A percentile compares a stretch with the other conserved stretches of the same genome.
These are phyloP conservation scores for Grammomys surdaster DNA, from an alignment of 2,113 vertebrate species.

Conservation along the genomic window DNA sequence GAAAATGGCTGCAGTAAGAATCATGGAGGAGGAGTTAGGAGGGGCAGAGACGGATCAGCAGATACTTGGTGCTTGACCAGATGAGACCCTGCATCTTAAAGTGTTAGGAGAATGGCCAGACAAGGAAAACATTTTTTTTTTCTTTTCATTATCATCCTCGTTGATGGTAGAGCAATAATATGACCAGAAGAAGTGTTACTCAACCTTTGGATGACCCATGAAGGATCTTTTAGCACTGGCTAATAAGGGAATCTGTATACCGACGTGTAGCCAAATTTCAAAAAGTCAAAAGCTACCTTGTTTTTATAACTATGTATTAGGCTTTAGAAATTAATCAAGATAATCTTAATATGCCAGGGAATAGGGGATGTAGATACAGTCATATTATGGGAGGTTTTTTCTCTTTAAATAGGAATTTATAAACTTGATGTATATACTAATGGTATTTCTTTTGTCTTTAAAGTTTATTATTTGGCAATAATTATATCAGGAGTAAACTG, in stretches of 20 bases:
- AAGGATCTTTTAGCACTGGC: not conserved
- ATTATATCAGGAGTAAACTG: not conserved
- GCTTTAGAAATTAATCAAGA: not conserved
- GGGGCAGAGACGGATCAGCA: fast-evolving
- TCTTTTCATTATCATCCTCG: not conserved
- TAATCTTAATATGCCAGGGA: not conserved
- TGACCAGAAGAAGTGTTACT: not conserved
- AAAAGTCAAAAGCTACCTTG: not conserved
- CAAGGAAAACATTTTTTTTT: not conserved
- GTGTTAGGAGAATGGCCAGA: not conserved
- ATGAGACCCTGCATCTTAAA: not conserved
- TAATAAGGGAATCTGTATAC: not conserved
- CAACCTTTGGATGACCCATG: not conserved
- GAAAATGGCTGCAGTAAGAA: not conserved
- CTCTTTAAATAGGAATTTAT: not conserved
- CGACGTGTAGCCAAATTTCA: not conserved
- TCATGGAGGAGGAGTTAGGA: not conserved
- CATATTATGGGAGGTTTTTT: not conserved
- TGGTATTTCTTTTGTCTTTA: not conserved
- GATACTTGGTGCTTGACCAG: fast-evolving
- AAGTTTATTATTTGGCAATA: not conserved
- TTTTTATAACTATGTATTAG: not conserved
- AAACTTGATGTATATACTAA: not conserved
- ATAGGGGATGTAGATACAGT: not conserved
- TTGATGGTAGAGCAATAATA: not conserved